Evolutionary conservation across 2,888 invertebrate genomes (phyloP).

Genomic region (Odontocerum albicorne): DNA sequence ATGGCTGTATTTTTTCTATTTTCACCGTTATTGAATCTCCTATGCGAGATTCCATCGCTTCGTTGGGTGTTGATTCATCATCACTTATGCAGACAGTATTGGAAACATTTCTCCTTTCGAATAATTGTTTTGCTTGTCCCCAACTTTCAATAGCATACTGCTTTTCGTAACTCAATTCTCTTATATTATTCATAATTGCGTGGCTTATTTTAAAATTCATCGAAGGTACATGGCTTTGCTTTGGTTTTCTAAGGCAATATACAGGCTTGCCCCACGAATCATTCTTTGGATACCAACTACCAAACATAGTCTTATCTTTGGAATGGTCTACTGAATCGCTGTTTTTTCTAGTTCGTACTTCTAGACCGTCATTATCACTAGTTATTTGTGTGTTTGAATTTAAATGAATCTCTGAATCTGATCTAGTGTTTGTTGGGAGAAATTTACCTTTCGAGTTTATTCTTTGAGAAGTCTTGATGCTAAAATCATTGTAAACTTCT

Average conservation of each 20-base stretch:
- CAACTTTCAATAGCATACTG: constrained; percentile 42
- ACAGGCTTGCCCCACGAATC: constrained; percentile 28
- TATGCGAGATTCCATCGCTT: constrained; percentile 1
- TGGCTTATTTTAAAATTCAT: constrained; percentile 10
- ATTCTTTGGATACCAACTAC: constrained; percentile 19
- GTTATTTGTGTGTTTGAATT: not conserved
- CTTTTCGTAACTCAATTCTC: constrained; percentile 26
- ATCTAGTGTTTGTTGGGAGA: too few relatives aligned
- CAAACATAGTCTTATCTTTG: constrained; percentile 13
- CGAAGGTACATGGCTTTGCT: constrained; percentile 9
- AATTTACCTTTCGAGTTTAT: too few relatives aligned
- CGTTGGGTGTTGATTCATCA: constrained; percentile 20
- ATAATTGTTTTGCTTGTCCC: constrained; percentile 47
- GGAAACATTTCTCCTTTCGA: constrained; percentile 44
- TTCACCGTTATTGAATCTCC: constrained; percentile 36
- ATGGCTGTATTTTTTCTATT: constrained; percentile 39
- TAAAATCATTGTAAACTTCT: not conserved
- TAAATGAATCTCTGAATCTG: not conserved
- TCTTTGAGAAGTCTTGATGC: too few relatives aligned
- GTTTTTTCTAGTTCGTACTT: not conserved
- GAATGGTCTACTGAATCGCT: constrained; percentile 9
- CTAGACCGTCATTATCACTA: not conserved
- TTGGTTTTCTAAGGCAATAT: constrained; percentile 10
- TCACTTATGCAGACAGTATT: constrained; percentile 38
- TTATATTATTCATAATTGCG: constrained; percentile 27